A percentile compares a stretch with the other conserved stretches of the same genome.
phyloP scores from a whole-genome alignment of 2,113 vertebrate genomes.

The Dipodomys spectabilis region DNA sequence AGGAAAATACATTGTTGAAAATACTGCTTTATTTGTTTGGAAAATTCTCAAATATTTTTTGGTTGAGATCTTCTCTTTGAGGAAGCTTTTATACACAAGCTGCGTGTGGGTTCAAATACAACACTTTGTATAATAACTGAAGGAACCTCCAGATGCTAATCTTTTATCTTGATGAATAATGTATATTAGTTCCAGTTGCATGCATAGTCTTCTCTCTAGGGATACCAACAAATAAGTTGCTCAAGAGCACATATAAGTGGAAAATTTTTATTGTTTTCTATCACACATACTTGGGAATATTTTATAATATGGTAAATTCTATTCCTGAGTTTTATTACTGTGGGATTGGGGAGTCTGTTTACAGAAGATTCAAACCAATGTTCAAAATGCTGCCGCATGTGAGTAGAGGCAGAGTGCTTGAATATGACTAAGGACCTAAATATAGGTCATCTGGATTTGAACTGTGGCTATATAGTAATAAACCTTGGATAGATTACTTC shows the following conservation, averaged over 20 bases:
- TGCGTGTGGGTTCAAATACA: slow-evolving; percentile 12
- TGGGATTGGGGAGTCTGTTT: neutral
- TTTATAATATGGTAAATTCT: neutral
- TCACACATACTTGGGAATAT: neutral
- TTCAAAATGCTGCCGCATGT: neutral
- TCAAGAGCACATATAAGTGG: slow-evolving; percentile 21
- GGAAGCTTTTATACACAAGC: slow-evolving; percentile 25
- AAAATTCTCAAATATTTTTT: slow-evolving; percentile 35
- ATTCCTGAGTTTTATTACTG: neutral
- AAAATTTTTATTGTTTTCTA: slow-evolving; percentile 15
- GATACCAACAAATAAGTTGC: neutral
- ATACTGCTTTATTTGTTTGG: neutral
- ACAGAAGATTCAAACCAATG: neutral
- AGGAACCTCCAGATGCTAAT: slow-evolving; percentile 47
- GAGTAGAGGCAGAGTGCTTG: neutral
- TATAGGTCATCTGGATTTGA: neutral
- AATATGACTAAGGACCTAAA: neutral
- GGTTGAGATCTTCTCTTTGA: slow-evolving; percentile 17
- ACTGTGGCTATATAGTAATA: neutral
- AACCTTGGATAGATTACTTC: neutral
- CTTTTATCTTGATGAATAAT: slow-evolving; percentile 60
- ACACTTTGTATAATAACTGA: slow-evolving; percentile 27
- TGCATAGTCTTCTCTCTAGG: slow-evolving; percentile 15
- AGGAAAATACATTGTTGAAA: neutral
- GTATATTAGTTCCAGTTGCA: neutral